Conservation (phyloP, 23 tunicate species). For the Trididemnum clinides region DNA sequence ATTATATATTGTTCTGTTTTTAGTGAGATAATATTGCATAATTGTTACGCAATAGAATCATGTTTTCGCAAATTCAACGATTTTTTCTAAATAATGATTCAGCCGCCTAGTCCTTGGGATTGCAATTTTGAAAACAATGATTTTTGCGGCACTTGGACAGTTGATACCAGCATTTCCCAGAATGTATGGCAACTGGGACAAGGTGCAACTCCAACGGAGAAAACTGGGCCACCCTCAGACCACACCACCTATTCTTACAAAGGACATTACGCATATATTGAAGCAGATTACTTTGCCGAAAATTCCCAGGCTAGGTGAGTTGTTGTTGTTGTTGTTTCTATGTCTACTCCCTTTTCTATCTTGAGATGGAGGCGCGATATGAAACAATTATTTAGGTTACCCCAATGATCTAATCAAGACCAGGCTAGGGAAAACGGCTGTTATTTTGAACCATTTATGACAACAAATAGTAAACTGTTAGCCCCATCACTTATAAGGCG, state of each 20-base stretch:
- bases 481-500: too few relatives aligned
- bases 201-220: conserved; percentile 63
- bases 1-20: too few relatives aligned
- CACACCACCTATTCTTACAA: conserved; percentile 50
- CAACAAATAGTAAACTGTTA: too few relatives aligned
- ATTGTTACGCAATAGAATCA: too few relatives aligned
- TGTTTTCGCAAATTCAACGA: not conserved
- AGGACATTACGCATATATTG: conserved; percentile 71
- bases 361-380: too few relatives aligned
- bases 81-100: not conserved
- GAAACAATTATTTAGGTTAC: too few relatives aligned
- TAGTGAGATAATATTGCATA: too few relatives aligned
- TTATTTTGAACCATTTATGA: too few relatives aligned
- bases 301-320: conserved; percentile 60
- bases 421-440: too few relatives aligned
- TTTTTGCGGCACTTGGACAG: conserved; percentile 70
- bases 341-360: too few relatives aligned
- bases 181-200: conserved; percentile 37
- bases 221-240: conserved; percentile 91
- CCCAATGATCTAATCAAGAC: too few relatives aligned
- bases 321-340: not conserved
- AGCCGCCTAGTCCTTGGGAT: conserved; percentile 93
- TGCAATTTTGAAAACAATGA: conserved; percentile 64
- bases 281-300: conserved; percentile 43
- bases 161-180: conserved; percentile 2